phyloP scores from a whole-genome alignment of 2,797 vertebrate species.

The Bovichtus diacanthus region DNA sequence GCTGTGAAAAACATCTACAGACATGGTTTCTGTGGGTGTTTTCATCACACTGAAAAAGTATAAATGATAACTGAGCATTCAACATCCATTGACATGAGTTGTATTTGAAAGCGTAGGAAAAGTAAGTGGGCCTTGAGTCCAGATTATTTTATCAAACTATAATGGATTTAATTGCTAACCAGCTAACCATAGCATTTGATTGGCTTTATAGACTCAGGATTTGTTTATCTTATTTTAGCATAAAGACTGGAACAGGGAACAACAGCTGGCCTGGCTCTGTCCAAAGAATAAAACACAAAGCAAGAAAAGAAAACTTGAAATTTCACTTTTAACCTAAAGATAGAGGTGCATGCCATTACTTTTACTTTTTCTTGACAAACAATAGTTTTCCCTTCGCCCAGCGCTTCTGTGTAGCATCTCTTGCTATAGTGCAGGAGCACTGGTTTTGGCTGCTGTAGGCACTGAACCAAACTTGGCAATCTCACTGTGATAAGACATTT shows the following conservation, averaged over 20 bases:
- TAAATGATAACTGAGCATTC: too few species aligned
- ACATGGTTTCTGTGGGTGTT: background rate
- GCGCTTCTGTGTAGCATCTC: background rate
- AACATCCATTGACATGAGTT: too few species aligned
- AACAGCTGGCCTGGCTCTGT: background rate
- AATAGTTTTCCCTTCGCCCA: too few species aligned
- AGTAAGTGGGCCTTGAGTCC: background rate
- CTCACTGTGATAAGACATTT: background rate
- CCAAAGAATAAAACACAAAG: background rate
- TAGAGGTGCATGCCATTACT: background rate
- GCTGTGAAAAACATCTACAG: background rate
- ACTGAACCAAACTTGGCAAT: background rate
- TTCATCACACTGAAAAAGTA: background rate
- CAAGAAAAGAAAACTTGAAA: background rate
- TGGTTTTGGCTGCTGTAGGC: background rate
- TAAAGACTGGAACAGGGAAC: too few species aligned
- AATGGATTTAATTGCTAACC: background rate
- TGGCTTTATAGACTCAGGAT: background rate
- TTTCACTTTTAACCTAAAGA: too few species aligned
- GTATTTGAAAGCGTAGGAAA: too few species aligned
- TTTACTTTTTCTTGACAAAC: background rate
- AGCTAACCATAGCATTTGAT: background rate
- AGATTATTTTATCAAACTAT: too few species aligned
- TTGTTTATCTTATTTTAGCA: too few species aligned
- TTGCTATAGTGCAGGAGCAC: background rate